Evolutionary conservation across 2,888 invertebrate genomes (phyloP), one percentile per base, ranked within the genome.

Genomic region (Aelia acuminata): DNA sequence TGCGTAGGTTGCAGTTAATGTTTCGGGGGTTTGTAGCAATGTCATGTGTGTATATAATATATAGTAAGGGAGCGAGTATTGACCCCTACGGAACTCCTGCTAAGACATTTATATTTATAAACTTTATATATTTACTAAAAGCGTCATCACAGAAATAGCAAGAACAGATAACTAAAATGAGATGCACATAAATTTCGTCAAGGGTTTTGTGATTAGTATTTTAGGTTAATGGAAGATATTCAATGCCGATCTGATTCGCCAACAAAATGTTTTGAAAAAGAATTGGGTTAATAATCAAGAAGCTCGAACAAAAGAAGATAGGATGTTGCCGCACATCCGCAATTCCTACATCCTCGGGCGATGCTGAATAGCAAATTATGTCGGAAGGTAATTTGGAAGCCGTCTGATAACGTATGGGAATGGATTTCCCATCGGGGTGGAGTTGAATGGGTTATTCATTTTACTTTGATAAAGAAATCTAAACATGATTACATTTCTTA

Each of bases 271-370:
- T 70, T 35, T 0, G 11, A 70, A 70, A n/a, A 70, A 70, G 63
- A 70, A 70, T 35, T 70, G 63, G 63, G 63, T 35, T 26, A 70
- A 35, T 70, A 18, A 70, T 70, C 63, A 70, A 70, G 63, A 70
- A 57, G 0, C 18, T 18, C 35, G 35, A 70, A 70, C 63, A 70
- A 70, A 70, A 20, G 31, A 31, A 57, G 31, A 70, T 35, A 31
- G 63, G 63, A 70, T 70, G 35, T 70, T 70, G 18, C 63, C 18
- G 15, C 63, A 70, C 35, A 70, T 70, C 63, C 63, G 31, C 63
- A 70, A 70, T 70, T 20, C 20, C 31, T 20, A 70, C 63, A 35
- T 70, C 63, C 63, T 70, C 15, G 35, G 5, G 0, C 35, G 18
- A 70, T 70, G 20, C 18, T 18, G 5, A 70, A 18, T 5, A 7